phyloP scores from a whole-genome alignment of 2,113 vertebrate genomes.

The Phylloscopus trochiloides region DNA sequence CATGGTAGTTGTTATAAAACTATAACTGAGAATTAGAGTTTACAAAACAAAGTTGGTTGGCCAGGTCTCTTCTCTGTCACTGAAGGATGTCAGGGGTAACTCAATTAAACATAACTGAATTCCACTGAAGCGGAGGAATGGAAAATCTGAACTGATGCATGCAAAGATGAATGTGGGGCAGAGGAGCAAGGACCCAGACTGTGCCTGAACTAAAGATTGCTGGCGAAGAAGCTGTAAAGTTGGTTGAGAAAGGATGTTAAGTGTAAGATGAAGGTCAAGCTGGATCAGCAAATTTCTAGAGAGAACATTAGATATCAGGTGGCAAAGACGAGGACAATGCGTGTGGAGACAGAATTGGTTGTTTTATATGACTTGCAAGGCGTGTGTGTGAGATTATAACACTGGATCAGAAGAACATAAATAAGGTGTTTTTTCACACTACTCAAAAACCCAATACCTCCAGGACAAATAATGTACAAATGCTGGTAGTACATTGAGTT shows the following conservation, averaged over 20 bases:
- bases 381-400: not conserved
- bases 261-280: not conserved
- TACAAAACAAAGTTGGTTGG: not conserved
- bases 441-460: not conserved
- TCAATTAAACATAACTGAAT: slow-evolving; percentile 19
- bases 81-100: not conserved
- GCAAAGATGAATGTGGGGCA: not conserved
- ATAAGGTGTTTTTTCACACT: not conserved
- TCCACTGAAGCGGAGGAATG: not conserved
- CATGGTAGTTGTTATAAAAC: not conserved
- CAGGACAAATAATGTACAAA: not conserved
- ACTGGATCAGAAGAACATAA: not conserved
- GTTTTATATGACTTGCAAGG: not conserved
- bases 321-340: not conserved
- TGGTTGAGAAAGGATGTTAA: not conserved
- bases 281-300: not conserved
- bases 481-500: not conserved
- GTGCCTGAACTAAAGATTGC: not conserved
- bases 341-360: not conserved
- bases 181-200: not conserved
- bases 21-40: not conserved
- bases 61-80: not conserved
- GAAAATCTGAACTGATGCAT: not conserved
- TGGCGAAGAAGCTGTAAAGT: not conserved
- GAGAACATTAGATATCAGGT: not conserved